Conservation (phyloP, 1,140 invertebrate species). For the Lepidostoma basale region DNA sequence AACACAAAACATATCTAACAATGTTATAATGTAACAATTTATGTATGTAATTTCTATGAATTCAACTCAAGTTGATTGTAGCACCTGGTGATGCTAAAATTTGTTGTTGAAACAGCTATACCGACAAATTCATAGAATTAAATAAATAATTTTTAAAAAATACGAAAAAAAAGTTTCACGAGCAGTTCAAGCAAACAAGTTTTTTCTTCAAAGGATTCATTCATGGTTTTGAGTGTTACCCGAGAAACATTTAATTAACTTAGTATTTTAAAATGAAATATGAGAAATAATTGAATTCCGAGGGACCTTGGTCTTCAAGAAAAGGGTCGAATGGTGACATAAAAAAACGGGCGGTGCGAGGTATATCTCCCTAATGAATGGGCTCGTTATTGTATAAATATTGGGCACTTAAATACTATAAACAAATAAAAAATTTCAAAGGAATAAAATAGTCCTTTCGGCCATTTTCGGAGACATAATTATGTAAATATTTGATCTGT, state of each 20-base stretch:
- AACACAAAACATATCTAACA: too few species aligned
- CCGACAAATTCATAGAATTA: too few species aligned
- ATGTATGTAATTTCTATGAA: too few species aligned
- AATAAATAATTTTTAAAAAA: too few species aligned
- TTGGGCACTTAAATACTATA: conserved; percentile 1
- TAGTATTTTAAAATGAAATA: conserved; percentile 43
- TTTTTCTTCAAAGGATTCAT: conserved; percentile 37
- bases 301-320: conserved; percentile 10
- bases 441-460: too few species aligned
- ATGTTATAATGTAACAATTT: too few species aligned
- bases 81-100: too few species aligned
- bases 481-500: too few species aligned
- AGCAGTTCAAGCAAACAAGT: conserved; percentile 16
- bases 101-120: too few species aligned
- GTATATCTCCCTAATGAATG: conserved; percentile 12
- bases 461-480: too few species aligned
- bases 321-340: conserved; percentile 21
- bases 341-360: conserved; percentile 14
- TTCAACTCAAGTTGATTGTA: too few species aligned
- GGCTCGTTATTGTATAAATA: conserved; percentile 9
- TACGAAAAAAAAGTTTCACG: conserved; percentile 11
- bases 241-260: conserved; percentile 43
- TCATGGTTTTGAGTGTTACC: conserved; percentile 34
- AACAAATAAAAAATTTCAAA: conserved; percentile 26
- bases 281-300: conserved; percentile 35